A percentile compares a stretch with the other conserved stretches of the same genome.
Evolutionary conservation across 2,113 vertebrate species (phyloP).

Genomic region (Dasyornis broadbenti): DNA sequence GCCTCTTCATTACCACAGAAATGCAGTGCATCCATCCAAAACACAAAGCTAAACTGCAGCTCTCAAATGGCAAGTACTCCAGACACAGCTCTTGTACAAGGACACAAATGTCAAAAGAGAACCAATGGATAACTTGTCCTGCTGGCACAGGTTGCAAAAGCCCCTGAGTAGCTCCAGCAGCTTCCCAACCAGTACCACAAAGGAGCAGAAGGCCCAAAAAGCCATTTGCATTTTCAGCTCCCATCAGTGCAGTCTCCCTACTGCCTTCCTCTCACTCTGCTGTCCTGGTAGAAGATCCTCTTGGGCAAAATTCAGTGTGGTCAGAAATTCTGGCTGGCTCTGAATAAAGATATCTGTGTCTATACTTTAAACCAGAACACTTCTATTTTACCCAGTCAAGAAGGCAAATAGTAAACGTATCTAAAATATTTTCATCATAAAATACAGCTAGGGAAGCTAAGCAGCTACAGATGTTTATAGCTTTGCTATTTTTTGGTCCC

Average conservation of each 20-base stretch:
- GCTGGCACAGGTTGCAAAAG: not conserved
- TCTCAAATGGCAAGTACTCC: not conserved
- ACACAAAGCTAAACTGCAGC: not conserved
- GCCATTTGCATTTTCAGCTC: not conserved
- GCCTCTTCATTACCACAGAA: not conserved
- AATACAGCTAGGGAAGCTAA: not conserved
- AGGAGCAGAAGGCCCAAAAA: not conserved
- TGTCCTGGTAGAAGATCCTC: not conserved
- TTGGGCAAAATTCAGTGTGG: not conserved
- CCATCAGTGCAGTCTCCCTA: not conserved
- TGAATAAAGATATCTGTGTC: not conserved
- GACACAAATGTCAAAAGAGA: not conserved
- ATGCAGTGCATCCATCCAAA: not conserved
- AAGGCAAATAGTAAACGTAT: not conserved
- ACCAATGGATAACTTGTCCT: rapidly evolving
- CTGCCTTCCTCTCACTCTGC: not conserved
- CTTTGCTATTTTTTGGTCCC: not conserved
- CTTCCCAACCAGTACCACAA: not conserved
- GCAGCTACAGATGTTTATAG: not conserved
- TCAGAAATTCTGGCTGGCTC: not conserved
- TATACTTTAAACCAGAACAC: not conserved
- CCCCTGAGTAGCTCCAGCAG: not conserved
- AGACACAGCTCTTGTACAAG: not conserved
- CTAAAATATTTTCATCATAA: not conserved
- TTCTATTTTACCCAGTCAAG: not conserved